Evolutionary conservation across 2,113 vertebrate species (phyloP).

Genomic region (Siphamia tubifer): DNA sequence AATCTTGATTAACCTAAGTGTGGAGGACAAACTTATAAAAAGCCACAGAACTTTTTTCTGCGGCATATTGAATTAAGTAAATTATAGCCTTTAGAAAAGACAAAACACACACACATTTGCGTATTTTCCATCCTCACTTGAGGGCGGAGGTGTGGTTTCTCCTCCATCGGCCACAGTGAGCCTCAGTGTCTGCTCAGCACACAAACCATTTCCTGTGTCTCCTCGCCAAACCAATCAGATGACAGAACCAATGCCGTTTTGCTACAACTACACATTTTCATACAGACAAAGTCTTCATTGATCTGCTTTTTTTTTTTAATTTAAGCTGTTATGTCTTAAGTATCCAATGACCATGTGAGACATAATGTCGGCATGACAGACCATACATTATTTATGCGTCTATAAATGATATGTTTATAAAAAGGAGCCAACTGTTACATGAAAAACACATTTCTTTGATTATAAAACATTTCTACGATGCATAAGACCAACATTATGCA

Average conservation of each 20-base stretch:
- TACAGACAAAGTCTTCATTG: constrained; percentile 55
- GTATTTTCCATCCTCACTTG: constrained; percentile 52
- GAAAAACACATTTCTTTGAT: constrained; percentile 38
- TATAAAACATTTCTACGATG: constrained; percentile 1
- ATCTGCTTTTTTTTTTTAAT: constrained; percentile 18
- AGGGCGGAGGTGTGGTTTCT: constrained; percentile 73
- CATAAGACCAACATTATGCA: constrained; percentile 9
- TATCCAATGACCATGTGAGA: background rate
- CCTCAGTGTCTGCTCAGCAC: constrained; percentile 69
- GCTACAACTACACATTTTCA: constrained; percentile 35
- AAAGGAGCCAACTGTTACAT: constrained; percentile 1
- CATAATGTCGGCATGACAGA: constrained; percentile 1
- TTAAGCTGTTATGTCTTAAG: background rate
- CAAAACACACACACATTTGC: constrained; percentile 35
- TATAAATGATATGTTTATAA: constrained; percentile 29
- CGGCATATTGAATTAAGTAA: constrained; percentile 43
- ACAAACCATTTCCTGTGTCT: constrained; percentile 77
- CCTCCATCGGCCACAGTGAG: constrained; percentile 63
- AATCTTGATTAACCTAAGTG: constrained; percentile 19
- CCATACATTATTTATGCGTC: constrained; percentile 24
- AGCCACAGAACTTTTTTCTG: constrained; percentile 26
- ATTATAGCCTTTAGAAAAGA: constrained; percentile 44
- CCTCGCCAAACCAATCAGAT: constrained; percentile 56
- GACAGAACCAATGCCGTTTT: constrained; percentile 40
- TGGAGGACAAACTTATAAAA: constrained; percentile 25